Base-by-base conservation (phyloP, 2,113 vertebrate species). In the Dascyllus trimaculatus region DNA sequence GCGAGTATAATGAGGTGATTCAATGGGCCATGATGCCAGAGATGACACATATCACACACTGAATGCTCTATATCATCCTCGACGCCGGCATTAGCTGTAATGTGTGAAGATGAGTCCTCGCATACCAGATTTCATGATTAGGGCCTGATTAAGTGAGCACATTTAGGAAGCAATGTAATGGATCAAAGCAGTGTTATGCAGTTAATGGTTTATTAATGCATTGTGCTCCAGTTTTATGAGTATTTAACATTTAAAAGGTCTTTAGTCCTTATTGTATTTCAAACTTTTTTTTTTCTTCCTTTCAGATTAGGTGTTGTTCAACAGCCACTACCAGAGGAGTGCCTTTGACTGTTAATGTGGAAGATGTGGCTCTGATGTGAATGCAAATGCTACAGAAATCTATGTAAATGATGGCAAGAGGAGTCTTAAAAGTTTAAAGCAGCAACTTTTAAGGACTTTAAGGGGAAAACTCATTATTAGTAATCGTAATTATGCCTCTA, bases 201-300 rank as follows among this genome's bases (percentile, higher is more conserved):
- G 56, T 66, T 62, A 79, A 84, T 87, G 66, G 53, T 57, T 76
- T 86, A 68, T 76, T 81, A 70, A 88, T 76, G 76, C 70, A 40
- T 14, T 29, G 63, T 64, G 66, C 49, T 43, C 29, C 2, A 7
- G 17, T 49, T 76, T 62, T 64, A 69, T 54, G 59, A 49, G 60
- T 72, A 26, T 83, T 77, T 80, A 76, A 80, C 58, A 68, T 75
- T 80, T 65, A 68, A 78, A 70, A 77, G 82, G 22, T 49, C 80
- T 53, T 74, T 29, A 49, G 35, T 79, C 59, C 14, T 59, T 1
- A 9, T 17, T 25, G 59, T 51, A 8, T 67, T 78, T 74, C 35
- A 53, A 26, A 56, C 45, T 64, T 76, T 51, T 59, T 24, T 38
- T 76, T 59, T 56, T 15, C 70, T 75, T 60, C 35, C 9, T 7